Evolutionary conservation across 2,888 invertebrate species (phyloP).

Genomic region (Barypeithes pellucidus): DNA sequence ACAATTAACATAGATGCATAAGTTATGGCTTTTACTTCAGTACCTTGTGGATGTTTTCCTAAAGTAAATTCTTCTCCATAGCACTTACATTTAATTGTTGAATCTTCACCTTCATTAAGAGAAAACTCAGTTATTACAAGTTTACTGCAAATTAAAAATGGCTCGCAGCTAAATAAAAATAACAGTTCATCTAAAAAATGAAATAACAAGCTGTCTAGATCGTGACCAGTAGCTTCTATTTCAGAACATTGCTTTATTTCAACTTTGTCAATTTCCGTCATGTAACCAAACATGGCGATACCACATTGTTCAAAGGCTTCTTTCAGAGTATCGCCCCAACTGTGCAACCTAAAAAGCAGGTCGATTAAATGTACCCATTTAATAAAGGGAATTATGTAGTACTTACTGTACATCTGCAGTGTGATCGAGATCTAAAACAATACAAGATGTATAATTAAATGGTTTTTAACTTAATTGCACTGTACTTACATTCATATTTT

Average conservation of each 20-base stretch:
- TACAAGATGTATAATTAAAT: slow-evolving; percentile 7
- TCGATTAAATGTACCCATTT: slow-evolving; percentile 36
- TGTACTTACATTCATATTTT: slow-evolving; percentile 87
- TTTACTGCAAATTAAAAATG: slow-evolving; percentile 89
- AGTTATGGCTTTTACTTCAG: slow-evolving; percentile 99
- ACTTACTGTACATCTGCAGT: slow-evolving; percentile 99
- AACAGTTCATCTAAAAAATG: slow-evolving; percentile 96
- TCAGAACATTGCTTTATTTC: slow-evolving; percentile 85
- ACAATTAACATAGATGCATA: slow-evolving; percentile 99
- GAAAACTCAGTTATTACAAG: slow-evolving; percentile 91
- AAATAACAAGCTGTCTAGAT: slow-evolving; percentile 89
- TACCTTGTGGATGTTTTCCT: slow-evolving; percentile 96
- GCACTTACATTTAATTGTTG: slow-evolving; percentile 85
- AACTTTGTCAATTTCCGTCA: slow-evolving; percentile 92
- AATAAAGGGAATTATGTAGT: neutral
- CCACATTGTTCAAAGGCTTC: slow-evolving; percentile 97
- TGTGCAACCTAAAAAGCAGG: slow-evolving; percentile 82
- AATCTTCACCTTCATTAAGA: slow-evolving; percentile 80
- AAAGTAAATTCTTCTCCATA: slow-evolving; percentile 96
- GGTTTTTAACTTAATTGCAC: neutral
- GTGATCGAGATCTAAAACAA: slow-evolving; percentile 89
- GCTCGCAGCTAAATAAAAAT: slow-evolving; percentile 94
- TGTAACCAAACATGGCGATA: slow-evolving; percentile 97
- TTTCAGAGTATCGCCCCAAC: slow-evolving; percentile 90
- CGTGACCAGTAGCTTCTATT: slow-evolving; percentile 92